A percentile compares a stretch with the other conserved stretches of the same genome.
Evolutionary conservation across 2,888 invertebrate genomes (phyloP).

Genomic region (Mimumesa dahlbomi): DNA sequence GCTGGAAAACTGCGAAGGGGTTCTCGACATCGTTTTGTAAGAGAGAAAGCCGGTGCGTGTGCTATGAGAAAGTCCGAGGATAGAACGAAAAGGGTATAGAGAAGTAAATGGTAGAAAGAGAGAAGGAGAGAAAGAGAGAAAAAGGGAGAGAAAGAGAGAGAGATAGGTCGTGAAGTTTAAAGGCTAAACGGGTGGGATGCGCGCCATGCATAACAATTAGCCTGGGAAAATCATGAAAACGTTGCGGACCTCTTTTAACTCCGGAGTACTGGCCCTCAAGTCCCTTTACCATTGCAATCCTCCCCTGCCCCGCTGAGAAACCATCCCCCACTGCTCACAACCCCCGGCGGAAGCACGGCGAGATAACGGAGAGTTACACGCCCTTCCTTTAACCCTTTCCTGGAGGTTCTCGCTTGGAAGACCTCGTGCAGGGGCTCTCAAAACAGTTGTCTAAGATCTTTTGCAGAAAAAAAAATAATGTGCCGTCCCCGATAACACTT

Average conservation of each 20-base stretch:
- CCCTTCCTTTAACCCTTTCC: slow-evolving; percentile 76
- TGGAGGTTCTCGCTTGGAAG: slow-evolving; percentile 59
- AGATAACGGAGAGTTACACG: slow-evolving; percentile 79
- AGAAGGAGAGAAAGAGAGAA: slow-evolving; percentile 14
- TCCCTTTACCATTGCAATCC: slow-evolving; percentile 49
- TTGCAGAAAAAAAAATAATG: too few species aligned
- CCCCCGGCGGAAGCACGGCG: slow-evolving; percentile 74
- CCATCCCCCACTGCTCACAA: slow-evolving; percentile 36
- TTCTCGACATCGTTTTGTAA: slow-evolving; percentile 14
- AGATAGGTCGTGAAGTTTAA: slow-evolving; percentile 66
- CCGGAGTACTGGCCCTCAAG: slow-evolving; percentile 66
- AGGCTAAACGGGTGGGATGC: slow-evolving; percentile 74
- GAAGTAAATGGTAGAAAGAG: slow-evolving; percentile 25
- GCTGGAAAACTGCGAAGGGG: slow-evolving; percentile 46
- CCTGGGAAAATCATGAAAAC: slow-evolving; percentile 79
- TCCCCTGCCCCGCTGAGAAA: slow-evolving; percentile 49
- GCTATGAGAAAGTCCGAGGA: neutral
- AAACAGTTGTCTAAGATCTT: neutral
- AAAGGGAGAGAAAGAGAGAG: slow-evolving; percentile 16
- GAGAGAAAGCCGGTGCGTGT: slow-evolving; percentile 11
- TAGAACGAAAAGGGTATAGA: slow-evolving; percentile 1
- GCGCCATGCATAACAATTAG: slow-evolving; percentile 80
- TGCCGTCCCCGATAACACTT: neutral
- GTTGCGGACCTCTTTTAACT: slow-evolving; percentile 76
- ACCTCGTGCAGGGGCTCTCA: slow-evolving; percentile 62